These are phyloP conservation scores for Cladopsammia gracilis DNA, from an alignment of 64 coral and sea anemone genomes.

Conservation along the genomic window DNA sequence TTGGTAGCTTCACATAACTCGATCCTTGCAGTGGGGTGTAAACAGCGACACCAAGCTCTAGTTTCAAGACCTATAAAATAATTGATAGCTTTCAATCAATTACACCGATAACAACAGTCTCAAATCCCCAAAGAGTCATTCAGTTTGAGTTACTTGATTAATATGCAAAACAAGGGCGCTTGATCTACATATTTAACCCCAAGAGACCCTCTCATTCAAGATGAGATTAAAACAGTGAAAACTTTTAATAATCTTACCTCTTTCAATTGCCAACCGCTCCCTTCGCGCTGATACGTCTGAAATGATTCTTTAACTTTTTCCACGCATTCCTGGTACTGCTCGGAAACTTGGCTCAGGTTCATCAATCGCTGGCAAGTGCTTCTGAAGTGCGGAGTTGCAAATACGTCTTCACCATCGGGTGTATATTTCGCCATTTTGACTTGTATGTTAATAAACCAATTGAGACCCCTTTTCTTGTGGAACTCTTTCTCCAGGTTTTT, in stretches of 20 bases:
- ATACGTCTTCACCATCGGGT: constrained; percentile 8
- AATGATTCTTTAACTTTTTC: constrained; percentile 42
- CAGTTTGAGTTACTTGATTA: background rate
- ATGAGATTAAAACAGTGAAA: no score
- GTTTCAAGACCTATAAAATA: constrained; percentile 2
- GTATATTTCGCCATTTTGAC: no score
- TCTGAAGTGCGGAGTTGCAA: constrained; percentile 47
- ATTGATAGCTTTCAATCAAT: background rate
- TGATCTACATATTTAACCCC: no score
- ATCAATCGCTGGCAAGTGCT: background rate
- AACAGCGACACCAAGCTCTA: constrained; percentile 42
- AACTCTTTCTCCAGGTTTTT: no score
- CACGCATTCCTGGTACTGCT: constrained; percentile 1
- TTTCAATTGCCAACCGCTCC: constrained; percentile 50
- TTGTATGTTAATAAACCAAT: no score
- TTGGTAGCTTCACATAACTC: constrained; percentile 48
- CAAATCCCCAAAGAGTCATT: background rate
- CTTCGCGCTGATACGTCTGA: constrained; percentile 31
- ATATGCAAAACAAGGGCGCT: no score
- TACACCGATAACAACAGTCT: background rate
- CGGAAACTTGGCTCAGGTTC: background rate
- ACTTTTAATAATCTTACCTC: constrained; percentile 1
- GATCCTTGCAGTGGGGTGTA: constrained; percentile 53
- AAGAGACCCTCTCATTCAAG: no score
- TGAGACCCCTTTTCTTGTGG: no score